phyloP scores from a whole-genome alignment of 1,140 invertebrate species.

The Hylaeus anthracinus region DNA sequence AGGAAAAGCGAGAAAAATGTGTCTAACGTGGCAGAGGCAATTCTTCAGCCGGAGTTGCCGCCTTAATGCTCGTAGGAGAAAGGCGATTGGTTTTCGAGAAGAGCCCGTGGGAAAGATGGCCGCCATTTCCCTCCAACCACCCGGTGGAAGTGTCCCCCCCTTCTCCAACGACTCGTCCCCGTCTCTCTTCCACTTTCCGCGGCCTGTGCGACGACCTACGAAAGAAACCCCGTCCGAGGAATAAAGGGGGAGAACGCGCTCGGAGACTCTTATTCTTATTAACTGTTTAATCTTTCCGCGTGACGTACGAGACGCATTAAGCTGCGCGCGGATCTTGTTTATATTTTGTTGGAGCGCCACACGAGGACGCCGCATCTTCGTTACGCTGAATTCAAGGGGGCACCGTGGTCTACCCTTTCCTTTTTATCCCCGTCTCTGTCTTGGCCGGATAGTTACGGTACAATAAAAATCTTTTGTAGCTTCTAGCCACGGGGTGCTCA shows the following conservation, averaged over 20 bases:
- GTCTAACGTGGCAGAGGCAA: conserved; percentile 81
- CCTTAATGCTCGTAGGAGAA: conserved; percentile 78
- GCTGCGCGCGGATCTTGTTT: conserved; percentile 74
- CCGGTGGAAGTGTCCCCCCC: conserved; percentile 73
- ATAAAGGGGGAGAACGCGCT: conserved; percentile 62
- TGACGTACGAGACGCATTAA: conserved; percentile 79
- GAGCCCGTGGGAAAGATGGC: conserved; percentile 81
- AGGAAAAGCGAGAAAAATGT: conserved; percentile 82
- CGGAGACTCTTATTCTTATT: conserved; percentile 82
- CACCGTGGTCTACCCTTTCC: not conserved
- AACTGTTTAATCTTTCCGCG: conserved; percentile 81
- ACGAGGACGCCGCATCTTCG: conserved; percentile 64
- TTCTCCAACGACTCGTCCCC: conserved; percentile 22
- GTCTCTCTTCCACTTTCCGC: conserved; percentile 52
- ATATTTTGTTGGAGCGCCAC: conserved; percentile 72
- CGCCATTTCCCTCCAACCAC: conserved; percentile 81
- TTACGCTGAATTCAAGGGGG: conserved; percentile 41
- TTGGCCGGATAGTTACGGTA: not conserved
- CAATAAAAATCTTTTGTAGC: conserved; percentile 2
- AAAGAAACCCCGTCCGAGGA: conserved; percentile 72
- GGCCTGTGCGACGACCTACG: conserved; percentile 45
- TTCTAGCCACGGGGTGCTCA: not conserved
- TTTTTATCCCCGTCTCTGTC: not conserved
- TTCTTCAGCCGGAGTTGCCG: conserved; percentile 81
- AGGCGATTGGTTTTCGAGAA: conserved; percentile 81